Evolutionary conservation across 2,888 invertebrate genomes (phyloP).

Genomic region (Drosophila robusta): DNA sequence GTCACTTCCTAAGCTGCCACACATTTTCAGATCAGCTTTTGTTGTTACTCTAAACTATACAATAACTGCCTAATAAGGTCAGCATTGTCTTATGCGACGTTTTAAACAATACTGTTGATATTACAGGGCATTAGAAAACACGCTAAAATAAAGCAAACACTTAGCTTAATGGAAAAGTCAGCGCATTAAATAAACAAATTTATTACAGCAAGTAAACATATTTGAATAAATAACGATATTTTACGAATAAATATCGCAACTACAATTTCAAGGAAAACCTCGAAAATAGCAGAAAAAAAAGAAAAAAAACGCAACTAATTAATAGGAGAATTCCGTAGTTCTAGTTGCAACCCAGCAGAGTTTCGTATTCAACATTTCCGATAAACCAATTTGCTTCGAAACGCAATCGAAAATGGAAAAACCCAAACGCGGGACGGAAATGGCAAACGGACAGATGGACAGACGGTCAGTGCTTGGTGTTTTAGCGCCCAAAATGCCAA

Average conservation of each 20-base stretch:
- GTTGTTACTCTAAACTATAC: no score
- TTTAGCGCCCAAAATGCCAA: slow-evolving; percentile 14
- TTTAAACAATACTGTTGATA: no score
- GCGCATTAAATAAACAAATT: slow-evolving; percentile 1
- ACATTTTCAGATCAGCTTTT: no score
- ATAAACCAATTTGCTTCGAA: slow-evolving; percentile 9
- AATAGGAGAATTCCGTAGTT: no score
- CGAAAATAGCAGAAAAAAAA: no score
- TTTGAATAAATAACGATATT: slow-evolving; percentile 4
- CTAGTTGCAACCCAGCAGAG: neutral
- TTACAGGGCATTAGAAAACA: no score
- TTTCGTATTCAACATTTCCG: neutral
- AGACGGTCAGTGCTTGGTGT: neutral
- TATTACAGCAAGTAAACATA: slow-evolving; percentile 1
- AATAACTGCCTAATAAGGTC: no score
- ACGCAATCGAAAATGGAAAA: slow-evolving; percentile 13
- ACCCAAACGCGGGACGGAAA: neutral
- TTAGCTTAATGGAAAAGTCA: no score
- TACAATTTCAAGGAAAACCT: neutral
- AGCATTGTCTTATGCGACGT: no score
- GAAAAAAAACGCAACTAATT: no score
- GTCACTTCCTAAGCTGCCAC: no score
- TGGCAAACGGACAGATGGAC: neutral
- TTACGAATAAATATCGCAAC: neutral
- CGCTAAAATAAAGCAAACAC: no score